These are phyloP conservation scores for Euura lappo DNA, from an alignment of 1,140 invertebrate species.

Conservation along the genomic window DNA sequence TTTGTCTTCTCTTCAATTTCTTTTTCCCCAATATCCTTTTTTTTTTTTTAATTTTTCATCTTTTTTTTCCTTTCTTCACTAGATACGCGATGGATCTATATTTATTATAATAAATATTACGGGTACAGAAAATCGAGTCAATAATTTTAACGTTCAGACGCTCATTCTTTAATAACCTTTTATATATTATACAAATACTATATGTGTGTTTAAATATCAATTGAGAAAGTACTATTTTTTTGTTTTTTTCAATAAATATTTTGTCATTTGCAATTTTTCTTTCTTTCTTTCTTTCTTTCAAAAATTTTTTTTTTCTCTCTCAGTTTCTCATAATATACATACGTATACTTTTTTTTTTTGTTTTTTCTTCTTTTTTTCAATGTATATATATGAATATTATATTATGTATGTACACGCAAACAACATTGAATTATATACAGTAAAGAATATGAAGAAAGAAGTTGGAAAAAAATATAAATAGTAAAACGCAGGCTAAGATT, in stretches of 20 bases:
- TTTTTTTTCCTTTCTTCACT: background rate
- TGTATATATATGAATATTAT: background rate
- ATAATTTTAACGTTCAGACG: constrained; percentile 3
- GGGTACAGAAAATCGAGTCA: constrained; percentile 1
- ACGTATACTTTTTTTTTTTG: background rate
- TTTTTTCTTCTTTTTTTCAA: background rate
- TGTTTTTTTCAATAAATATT: too few relatives aligned
- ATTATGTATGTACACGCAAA: too few relatives aligned
- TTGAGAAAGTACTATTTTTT: background rate
- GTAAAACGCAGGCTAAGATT: too few relatives aligned
- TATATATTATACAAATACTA: constrained; percentile 1
- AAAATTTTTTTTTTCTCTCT: background rate
- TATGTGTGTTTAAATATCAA: background rate
- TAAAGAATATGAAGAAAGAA: background rate
- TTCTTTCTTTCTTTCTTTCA: too few relatives aligned
- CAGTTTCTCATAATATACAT: background rate
- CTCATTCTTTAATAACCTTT: background rate
- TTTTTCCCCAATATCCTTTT: background rate
- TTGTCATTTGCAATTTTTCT: too few relatives aligned
- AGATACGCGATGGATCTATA: background rate
- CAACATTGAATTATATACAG: too few relatives aligned
- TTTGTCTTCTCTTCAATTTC: background rate
- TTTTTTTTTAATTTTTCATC: background rate
- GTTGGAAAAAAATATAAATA: background rate
- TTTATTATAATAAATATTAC: background rate